Evolutionary conservation across 2,797 vertebrate genomes (phyloP).

Genomic region (Hippoglossus hippoglossus): DNA sequence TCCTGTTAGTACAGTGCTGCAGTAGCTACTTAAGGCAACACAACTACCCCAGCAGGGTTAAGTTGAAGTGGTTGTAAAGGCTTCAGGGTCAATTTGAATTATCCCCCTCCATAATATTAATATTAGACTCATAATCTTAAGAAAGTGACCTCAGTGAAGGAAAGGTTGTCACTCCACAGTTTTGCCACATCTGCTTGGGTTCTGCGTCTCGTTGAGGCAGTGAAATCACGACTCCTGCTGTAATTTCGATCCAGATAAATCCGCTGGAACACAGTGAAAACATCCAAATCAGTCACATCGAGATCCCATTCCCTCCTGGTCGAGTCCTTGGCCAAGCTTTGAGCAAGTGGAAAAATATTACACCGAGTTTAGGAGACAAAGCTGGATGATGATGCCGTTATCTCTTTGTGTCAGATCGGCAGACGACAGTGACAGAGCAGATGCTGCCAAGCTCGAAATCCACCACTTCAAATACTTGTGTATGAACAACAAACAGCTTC

Average conservation of each 20-base stretch:
- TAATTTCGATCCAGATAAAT: slow-evolving; percentile 32
- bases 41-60: slow-evolving; percentile 69
- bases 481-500: slow-evolving; percentile 20
- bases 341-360: slow-evolving; percentile 36
- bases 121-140: slow-evolving; percentile 3
- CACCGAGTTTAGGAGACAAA: slow-evolving; percentile 31
- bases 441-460: slow-evolving; percentile 5
- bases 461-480: slow-evolving; percentile 3
- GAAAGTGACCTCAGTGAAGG: not conserved
- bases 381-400: slow-evolving; percentile 29
- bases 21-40: slow-evolving; percentile 63
- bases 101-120: not conserved
- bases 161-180: slow-evolving; percentile 19
- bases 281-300: slow-evolving; percentile 46
- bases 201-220: slow-evolving; percentile 40
- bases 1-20: slow-evolving; percentile 66
- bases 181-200: slow-evolving; percentile 36
- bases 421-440: slow-evolving; percentile 12
- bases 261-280: slow-evolving; percentile 22
- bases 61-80: slow-evolving; percentile 82
- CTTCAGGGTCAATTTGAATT: slow-evolving; percentile 50
- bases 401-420: slow-evolving; percentile 43
- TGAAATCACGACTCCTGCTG: slow-evolving; percentile 6
- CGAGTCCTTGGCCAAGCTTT: slow-evolving; percentile 7
- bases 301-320: slow-evolving; percentile 46